Conservation (phyloP, 2,113 vertebrate species). For the Ariopsis seemanni region DNA sequence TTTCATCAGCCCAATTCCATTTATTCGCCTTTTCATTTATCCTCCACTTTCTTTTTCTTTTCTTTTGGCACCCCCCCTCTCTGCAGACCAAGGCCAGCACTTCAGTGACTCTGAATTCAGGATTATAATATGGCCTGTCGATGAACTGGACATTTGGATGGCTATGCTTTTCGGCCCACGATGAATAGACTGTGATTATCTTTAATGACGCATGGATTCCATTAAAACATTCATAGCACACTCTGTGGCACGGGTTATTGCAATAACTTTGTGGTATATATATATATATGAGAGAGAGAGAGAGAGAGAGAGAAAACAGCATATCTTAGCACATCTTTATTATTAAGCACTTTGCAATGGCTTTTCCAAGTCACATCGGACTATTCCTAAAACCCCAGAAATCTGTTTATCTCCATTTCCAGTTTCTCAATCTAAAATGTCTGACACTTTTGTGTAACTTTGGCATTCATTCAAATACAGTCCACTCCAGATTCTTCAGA, state of each 20-base stretch:
- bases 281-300: conserved; percentile 7
- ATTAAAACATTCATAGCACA: conserved; percentile 49
- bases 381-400: not conserved
- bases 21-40: not conserved
- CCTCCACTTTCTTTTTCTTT: not conserved
- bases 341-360: not conserved
- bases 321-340: not conserved
- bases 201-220: conserved; percentile 54
- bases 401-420: not conserved
- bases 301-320: not conserved
- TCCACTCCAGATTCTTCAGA: not conserved
- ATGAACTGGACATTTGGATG: conserved; percentile 28
- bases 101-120: conserved; percentile 20
- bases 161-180: conserved; percentile 15
- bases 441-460: not conserved
- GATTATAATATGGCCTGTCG: conserved; percentile 16
- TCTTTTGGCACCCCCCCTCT: not conserved
- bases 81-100: not conserved
- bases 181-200: conserved; percentile 50
- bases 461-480: not conserved
- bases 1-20: not conserved
- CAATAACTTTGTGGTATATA: conserved; percentile 28
- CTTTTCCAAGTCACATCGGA: conserved; percentile 1
- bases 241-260: conserved; percentile 34
- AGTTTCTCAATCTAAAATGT: not conserved